Evolutionary conservation across 2,888 invertebrate genomes (phyloP), one percentile per base, ranked within the genome.

Genomic region (Hyposoter didymator): DNA sequence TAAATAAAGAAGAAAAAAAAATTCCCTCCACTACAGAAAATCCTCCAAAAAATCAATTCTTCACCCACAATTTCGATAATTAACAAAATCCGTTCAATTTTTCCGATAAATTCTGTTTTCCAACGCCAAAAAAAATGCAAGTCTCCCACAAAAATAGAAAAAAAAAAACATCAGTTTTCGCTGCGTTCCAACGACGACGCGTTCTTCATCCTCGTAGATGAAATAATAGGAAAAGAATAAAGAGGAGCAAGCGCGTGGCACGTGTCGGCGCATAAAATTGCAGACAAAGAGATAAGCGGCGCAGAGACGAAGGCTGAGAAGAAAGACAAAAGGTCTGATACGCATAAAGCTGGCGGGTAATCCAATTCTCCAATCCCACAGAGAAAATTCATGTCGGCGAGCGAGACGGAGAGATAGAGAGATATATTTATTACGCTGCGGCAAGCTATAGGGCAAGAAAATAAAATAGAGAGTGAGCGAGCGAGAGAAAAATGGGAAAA

Each of bases 291-390:
- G 39, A 75, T 4, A 64, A 70, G 47, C 45, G 28, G 52, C 45
- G 35, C 39, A 45, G 69, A 55, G 69, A 55, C 55, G 69, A 45
- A n/a, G 22, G 22, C 49, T 32, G 17, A 28, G 17, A 64, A 28
- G 49, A 43, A 47, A 43, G 28, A 64, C 47, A 64, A 76, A 49
- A 52, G 28, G 14, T 7, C 14, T n/a, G n/a, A 67, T 73, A 32
- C n/a, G 45, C 59, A 76, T 59, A 69, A 78, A 59, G 22, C 52
- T 17, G 8, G 10, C 22, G 52, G 43, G 32, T 75, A 79, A 82
- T 85, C 78, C 82, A 55, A 62, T 28, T 39, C 17, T 64, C 69
- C 14, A 62, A 49, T 66, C 43, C 17, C 17, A 43, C 39, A 76
- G 72, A 55, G 32, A 72, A 69, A 66, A 75, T 59, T 39, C 10